Percentiles rank a stretch among this genome's conserved stretches.
phyloP scores from a whole-genome alignment of 2,888 invertebrate genomes.

The Seladonia tumulorum region DNA sequence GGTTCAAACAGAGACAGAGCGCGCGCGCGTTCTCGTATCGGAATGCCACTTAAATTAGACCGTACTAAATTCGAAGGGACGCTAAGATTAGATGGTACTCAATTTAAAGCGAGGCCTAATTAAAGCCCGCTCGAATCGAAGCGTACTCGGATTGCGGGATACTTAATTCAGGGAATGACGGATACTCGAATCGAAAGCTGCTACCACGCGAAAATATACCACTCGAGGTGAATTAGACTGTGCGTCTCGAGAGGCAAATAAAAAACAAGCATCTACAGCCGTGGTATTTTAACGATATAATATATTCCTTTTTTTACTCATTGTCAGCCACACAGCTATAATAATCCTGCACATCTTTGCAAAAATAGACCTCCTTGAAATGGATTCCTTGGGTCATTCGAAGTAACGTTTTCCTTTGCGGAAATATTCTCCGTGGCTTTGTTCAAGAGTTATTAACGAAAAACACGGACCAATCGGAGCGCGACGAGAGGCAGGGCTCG shows the following conservation, averaged over 20 bases:
- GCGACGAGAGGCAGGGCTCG: too few relatives aligned
- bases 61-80: neutral
- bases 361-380: too few relatives aligned
- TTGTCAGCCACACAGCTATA: too few relatives aligned
- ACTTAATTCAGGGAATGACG: neutral
- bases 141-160: neutral
- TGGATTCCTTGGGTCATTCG: too few relatives aligned
- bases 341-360: too few relatives aligned
- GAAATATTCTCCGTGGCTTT: too few relatives aligned
- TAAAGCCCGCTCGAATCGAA: neutral
- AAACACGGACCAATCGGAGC: too few relatives aligned
- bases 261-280: too few relatives aligned
- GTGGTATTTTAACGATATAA: neutral
- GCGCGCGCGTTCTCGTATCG: neutral
- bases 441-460: too few relatives aligned
- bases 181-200: constrained; percentile 5
- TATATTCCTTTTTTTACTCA: neutral
- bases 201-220: neutral
- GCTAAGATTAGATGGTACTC: constrained; percentile 3
- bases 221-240: neutral
- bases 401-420: too few relatives aligned
- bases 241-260: too few relatives aligned
- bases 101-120: neutral
- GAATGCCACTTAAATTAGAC: constrained; percentile 11
- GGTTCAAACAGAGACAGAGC: neutral